Conservation (phyloP, 2,113 vertebrate genomes). For the Chaetorhynchus papuensis region DNA sequence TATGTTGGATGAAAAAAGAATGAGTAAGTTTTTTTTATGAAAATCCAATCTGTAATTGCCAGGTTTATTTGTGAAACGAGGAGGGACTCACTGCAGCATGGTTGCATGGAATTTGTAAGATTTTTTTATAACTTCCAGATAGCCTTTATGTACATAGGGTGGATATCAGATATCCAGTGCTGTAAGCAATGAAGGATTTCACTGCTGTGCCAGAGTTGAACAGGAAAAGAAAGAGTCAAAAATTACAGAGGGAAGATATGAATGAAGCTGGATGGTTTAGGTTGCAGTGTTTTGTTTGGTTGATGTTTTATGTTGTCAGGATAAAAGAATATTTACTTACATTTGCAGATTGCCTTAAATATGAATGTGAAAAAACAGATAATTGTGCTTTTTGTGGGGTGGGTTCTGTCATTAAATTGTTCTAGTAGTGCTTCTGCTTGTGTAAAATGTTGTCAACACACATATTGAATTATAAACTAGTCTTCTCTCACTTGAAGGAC, state of each 20-base stretch:
- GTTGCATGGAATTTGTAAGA: background rate
- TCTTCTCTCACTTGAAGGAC: background rate
- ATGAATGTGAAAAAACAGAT: background rate
- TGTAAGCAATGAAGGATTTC: background rate
- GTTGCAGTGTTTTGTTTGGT: background rate
- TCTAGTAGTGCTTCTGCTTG: background rate
- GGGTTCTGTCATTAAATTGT: background rate
- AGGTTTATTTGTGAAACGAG: background rate
- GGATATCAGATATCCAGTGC: background rate
- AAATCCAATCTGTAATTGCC: background rate
- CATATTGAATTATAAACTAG: background rate
- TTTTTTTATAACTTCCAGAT: background rate
- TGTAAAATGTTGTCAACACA: accelerated
- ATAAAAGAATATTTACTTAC: background rate
- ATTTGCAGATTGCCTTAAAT: background rate
- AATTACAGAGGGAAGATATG: background rate
- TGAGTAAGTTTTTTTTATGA: constrained; percentile 75
- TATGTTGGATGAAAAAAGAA: constrained; percentile 84
- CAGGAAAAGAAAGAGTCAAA: background rate
- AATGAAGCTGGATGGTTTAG: background rate
- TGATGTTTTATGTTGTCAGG: background rate
- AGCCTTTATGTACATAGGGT: background rate
- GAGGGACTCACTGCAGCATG: background rate
- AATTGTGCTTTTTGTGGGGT: background rate
- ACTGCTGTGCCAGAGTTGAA: background rate